Evolutionary conservation across 2,888 invertebrate species (phyloP), one percentile per base, ranked within the genome.

Genomic region (Polyommatus icarus): DNA sequence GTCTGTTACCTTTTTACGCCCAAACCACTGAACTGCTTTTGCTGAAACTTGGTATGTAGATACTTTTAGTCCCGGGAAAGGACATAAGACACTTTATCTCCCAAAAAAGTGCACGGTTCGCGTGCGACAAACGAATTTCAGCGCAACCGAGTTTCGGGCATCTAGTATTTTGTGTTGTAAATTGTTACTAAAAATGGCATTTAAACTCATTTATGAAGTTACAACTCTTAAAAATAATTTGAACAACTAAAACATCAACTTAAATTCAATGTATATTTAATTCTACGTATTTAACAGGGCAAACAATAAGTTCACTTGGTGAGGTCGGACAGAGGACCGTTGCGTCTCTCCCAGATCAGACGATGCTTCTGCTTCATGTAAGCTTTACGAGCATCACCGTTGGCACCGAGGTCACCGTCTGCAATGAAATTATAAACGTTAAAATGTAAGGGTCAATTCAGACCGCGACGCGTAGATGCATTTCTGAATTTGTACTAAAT

Each of bases 291-390:
- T 81, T 80, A 80, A 79, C 79, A 81, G 50, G 67, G 61, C 76
- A 67, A 76, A 78, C 72, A 80, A 75, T 77, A 80, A 78, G 77
- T 76, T 87, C 81, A 87, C 83, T 87, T 86, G 1, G 93, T 93
- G 71, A 88, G 88, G 6, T 90, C 85, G 0, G 94, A 94, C 15
- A 94, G 87, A 1, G 96, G 95, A 8, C 98, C 98, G 84, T 99
- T 96, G 81, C 99, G 96, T 87, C 98, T 96, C 92, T 99, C 99
- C 99, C 99, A 99, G 84, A 99, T 95, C 96, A 99, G 95, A 82
- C 99, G 97, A 94, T 99, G 99, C 89, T 99, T 99, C 90, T 99
- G 99, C 91, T 99, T 99, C 98, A 99, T 98, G 87, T 96, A 99
- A 0, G 97, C 97, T 79, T 95, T 95, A 83, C 95, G 95, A 8